Evolutionary conservation across 2,113 vertebrate species (phyloP), one percentile per base, ranked within the genome.

Genomic region (Triplophysa rosa): DNA sequence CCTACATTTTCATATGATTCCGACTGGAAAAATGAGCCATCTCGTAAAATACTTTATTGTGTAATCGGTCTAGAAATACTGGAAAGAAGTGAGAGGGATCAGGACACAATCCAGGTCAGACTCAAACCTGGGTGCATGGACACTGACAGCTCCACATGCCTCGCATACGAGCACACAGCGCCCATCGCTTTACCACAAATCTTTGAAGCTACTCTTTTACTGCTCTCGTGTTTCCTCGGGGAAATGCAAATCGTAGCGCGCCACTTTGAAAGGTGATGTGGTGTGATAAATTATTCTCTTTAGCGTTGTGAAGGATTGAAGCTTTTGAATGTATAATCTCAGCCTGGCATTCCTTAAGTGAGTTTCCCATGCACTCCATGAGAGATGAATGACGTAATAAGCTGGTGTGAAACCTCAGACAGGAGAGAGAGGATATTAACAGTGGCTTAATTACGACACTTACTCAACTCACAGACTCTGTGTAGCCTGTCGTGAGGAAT

Each of bases 351-450:
- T 77, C 62, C 74, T 47, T 26, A 23, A 52, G 33, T 77, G 17
- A 64, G 61, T 62, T 77, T 65, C 61, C 62, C 62, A n/a, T n/a
- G n/a, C n/a, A 21, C 62, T 65, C 26, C 61, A 65, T 33, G 74
- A 52, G 78, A 77, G 78, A 65, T 74, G 63, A 67, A 73, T 80
- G 79, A 80, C 42, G 79, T 56, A 74, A 73, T 67, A 54, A 72
- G 49, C 33, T 26, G 21, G 62, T 71, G 69, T 40, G 52, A 74
- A 73, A 80, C 26, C 23, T 14, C 37, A n/a, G 40, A 66, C 79
- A 80, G 67, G 56, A 79, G 66, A 63, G 58, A 49, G 70, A 52
- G 73, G 68, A 71, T 74, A 66, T 74, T 23, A 74, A 16, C 68
- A 29, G 21, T n/a, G 63, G 49, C 29, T 67, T 80, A 72, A 74